Evolutionary conservation across 2,888 invertebrate genomes (phyloP).

Genomic region (Drosophila putrida): DNA sequence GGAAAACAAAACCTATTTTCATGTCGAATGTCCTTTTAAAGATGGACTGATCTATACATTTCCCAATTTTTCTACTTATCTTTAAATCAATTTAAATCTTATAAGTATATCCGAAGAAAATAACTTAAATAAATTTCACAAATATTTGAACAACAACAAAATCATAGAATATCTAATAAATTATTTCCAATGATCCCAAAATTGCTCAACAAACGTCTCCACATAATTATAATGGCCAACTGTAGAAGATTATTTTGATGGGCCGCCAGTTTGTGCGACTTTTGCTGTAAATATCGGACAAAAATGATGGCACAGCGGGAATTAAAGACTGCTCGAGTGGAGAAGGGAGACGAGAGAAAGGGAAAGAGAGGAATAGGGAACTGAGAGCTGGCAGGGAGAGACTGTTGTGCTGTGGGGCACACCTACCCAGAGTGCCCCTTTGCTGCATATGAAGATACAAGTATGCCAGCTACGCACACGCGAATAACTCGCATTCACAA

Average conservation of each 20-base stretch:
- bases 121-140: neutral
- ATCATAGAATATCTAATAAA: neutral
- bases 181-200: neutral
- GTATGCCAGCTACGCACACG: slow-evolving; percentile 60
- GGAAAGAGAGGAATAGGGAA: neutral
- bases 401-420: slow-evolving; percentile 32
- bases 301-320: slow-evolving; percentile 66
- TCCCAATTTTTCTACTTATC: no score
- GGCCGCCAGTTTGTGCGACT: slow-evolving; percentile 56
- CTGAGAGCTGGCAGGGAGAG: slow-evolving; percentile 8
- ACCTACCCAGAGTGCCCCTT: slow-evolving; percentile 36
- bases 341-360: neutral
- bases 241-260: slow-evolving; percentile 69
- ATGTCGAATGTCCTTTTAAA: no score
- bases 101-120: neutral
- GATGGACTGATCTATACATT: no score
- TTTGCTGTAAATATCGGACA: slow-evolving; percentile 68
- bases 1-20: no score
- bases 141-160: neutral
- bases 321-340: neutral
- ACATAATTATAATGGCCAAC: slow-evolving; percentile 31
- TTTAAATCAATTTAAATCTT: no score
- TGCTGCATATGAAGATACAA: slow-evolving; percentile 40
- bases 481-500: slow-evolving; percentile 60
- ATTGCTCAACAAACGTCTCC: slow-evolving; percentile 22